Evolutionary conservation across 2,113 vertebrate genomes (phyloP), one percentile per base, ranked within the genome.

Genomic region (Sardina pilchardus): DNA sequence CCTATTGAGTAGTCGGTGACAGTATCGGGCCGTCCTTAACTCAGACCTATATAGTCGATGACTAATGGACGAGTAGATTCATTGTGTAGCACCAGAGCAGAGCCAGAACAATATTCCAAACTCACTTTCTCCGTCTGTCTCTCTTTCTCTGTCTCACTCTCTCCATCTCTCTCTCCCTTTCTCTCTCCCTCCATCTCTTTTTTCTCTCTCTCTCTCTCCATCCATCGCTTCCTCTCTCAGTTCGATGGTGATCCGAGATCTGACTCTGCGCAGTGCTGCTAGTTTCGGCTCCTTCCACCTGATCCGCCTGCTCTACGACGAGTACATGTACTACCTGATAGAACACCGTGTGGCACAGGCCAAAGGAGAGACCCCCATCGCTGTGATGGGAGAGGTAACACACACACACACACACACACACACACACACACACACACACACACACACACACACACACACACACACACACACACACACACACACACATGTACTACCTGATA

Each of bases 311-410:
- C 93, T 98, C 26, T 98, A 98, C 0, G 97, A 98, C 0, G 97
- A 98, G 90, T 98, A 98, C 93, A 98, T 98, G 97, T 98, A 97
- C 92, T 98, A 98, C 91, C 94, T 98, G 93, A 96, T 98, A 59
- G 97, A 98, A 91, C 97, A 98, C 91, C 94, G 97, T 12, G 97
- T 98, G 90, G 97, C 97, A 21, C 97, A 97, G 90, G 97, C 97
- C 78, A 97, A 96, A 90, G 97, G 97, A 88, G 97, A 98, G 92
- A 98, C 97, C 10, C 97, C 97, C 34, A 98, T 98, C 2, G 97
- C 97, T 0, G 97, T 98, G 89, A 98, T 98, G 97, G 97, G 97
- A 93, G 97, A 98, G 96, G 97, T 98, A 94, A 47, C 45, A 47
- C 45, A 14, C 45, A 47, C 9, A 47, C 45, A 47, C 42, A 82